These are phyloP conservation scores for Plecotus auritus DNA, from an alignment of 2,113 vertebrate genomes.

Conservation along the genomic window DNA sequence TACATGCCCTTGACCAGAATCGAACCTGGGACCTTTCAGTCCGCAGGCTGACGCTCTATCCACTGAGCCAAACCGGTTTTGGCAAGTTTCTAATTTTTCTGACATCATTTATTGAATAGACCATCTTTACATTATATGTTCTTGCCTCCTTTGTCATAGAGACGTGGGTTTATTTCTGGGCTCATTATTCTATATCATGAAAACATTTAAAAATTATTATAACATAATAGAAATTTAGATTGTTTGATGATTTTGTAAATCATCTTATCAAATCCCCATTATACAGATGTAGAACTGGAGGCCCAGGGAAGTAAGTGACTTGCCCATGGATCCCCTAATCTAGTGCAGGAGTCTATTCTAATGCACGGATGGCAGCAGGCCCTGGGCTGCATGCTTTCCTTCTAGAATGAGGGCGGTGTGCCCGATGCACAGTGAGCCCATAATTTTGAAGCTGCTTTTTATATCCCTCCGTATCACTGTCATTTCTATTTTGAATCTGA, in stretches of 20 bases:
- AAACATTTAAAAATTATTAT: neutral
- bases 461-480: neutral
- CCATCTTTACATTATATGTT: neutral
- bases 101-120: neutral
- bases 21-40: no score
- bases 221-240: neutral
- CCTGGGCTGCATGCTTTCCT: accelerated
- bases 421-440: neutral
- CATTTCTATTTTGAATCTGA: neutral
- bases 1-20: no score
- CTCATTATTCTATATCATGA: neutral
- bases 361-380: neutral
- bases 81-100: neutral
- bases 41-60: no score
- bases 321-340: neutral
- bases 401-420: accelerated
- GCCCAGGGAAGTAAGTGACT: neutral
- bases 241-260: neutral
- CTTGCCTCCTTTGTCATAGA: neutral
- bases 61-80: no score
- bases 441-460: neutral
- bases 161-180: neutral
- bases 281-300: neutral
- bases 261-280: neutral
- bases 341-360: neutral